Evolutionary conservation across 2,113 vertebrate genomes (phyloP).

Genomic region (Dipodomys spectabilis): DNA sequence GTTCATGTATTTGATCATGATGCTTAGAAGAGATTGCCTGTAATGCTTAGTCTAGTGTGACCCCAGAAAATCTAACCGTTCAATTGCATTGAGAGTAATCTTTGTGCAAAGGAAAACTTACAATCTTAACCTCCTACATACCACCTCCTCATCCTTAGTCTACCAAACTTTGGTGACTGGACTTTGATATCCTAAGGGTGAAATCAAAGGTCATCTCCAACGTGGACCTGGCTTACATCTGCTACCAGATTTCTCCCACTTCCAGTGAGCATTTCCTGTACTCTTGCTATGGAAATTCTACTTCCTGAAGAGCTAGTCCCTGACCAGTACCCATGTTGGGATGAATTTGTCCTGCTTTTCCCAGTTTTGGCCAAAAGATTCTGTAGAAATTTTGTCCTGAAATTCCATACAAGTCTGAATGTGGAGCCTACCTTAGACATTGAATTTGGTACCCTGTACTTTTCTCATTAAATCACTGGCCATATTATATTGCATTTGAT

Average conservation of each 20-base stretch:
- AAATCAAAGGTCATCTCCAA: background rate
- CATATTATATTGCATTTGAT: background rate
- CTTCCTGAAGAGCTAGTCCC: background rate
- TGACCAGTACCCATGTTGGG: background rate
- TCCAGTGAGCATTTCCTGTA: background rate
- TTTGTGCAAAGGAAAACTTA: background rate
- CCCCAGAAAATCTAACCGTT: background rate
- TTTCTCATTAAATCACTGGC: background rate
- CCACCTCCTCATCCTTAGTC: too few species aligned
- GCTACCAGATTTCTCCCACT: too few species aligned
- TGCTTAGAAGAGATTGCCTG: background rate
- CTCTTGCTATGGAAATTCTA: background rate
- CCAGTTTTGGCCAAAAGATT: background rate
- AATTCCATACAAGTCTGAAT: accelerated
- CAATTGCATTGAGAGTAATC: background rate
- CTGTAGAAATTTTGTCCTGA: background rate
- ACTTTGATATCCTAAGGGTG: background rate
- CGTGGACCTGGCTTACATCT: background rate
- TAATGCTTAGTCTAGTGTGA: background rate
- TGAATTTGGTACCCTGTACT: background rate
- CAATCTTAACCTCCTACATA: background rate
- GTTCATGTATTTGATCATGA: background rate
- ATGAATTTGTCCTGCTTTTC: background rate
- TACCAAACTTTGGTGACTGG: background rate
- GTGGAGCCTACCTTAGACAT: background rate